A percentile compares a stretch with the other conserved stretches of the same genome.
phyloP scores from a whole-genome alignment of 64 coral and sea anemone genomes.

The Pachyseris speciosa region DNA sequence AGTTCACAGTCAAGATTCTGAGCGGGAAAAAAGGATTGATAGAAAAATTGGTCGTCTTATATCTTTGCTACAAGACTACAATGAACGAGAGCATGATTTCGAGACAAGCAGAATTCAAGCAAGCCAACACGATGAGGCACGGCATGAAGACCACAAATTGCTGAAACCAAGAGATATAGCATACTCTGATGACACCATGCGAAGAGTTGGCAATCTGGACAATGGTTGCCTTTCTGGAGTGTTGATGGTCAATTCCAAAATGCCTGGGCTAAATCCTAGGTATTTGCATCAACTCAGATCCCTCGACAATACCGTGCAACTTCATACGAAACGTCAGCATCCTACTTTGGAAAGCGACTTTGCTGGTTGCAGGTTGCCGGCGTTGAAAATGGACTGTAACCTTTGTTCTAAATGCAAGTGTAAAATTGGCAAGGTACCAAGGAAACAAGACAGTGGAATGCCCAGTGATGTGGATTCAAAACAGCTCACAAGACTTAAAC shows the following conservation, averaged over 20 bases:
- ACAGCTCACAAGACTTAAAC: neutral
- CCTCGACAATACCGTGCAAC: neutral
- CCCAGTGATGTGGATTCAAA: too few relatives aligned
- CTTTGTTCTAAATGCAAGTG: neutral
- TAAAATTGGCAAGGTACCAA: neutral
- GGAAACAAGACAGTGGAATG: neutral
- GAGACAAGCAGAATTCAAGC: neutral
- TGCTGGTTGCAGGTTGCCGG: neutral
- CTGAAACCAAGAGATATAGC: neutral
- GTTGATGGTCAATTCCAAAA: constrained; percentile 3
- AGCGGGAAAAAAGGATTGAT: neutral
- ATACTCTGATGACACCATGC: too few relatives aligned
- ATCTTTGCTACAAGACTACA: neutral
- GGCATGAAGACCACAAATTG: neutral
- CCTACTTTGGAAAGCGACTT: neutral
- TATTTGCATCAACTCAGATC: neutral
- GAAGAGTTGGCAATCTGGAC: neutral
- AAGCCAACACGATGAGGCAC: neutral
- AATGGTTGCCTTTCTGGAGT: neutral
- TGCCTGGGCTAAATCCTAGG: neutral
- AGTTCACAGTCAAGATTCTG: neutral
- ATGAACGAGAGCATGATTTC: neutral
- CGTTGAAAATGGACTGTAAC: neutral
- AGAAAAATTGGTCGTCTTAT: neutral
- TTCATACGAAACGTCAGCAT: neutral